Conservation (phyloP, 2,797 vertebrate species). For the Neoniphon sammara region DNA sequence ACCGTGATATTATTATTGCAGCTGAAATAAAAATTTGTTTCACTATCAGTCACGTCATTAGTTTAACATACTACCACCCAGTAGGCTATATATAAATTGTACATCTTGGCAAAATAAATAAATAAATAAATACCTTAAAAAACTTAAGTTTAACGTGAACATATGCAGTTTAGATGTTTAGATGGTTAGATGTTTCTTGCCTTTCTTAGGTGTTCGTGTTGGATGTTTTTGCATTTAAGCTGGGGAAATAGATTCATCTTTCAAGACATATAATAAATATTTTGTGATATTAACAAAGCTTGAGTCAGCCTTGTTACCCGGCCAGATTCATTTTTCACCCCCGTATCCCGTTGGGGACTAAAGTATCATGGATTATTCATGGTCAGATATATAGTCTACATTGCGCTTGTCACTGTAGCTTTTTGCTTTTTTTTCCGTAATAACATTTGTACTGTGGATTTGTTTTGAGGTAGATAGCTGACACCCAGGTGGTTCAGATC, state of each 20-base stretch:
- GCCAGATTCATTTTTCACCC: slow-evolving; percentile 58
- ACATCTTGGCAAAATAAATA: neutral
- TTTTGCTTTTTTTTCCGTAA: neutral
- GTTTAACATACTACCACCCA: no score
- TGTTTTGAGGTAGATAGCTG: slow-evolving; percentile 20
- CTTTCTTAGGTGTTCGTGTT: no score
- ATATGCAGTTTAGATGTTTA: slow-evolving; percentile 24
- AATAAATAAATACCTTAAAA: no score
- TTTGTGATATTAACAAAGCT: slow-evolving; percentile 65
- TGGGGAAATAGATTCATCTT: slow-evolving; percentile 67
- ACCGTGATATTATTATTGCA: neutral
- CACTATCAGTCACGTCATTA: no score
- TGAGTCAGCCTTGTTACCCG: slow-evolving; percentile 54
- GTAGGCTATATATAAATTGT: neutral
- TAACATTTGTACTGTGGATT: slow-evolving; percentile 20
- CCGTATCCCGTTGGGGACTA: slow-evolving; percentile 49
- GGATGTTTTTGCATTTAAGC: slow-evolving; percentile 31
- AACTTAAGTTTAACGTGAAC: no score
- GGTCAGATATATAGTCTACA: slow-evolving; percentile 37
- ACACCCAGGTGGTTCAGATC: neutral
- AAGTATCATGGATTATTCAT: slow-evolving; percentile 68
- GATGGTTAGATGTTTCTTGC: neutral
- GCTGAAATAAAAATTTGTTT: neutral
- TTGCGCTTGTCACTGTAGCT: slow-evolving; percentile 40
- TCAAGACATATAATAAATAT: slow-evolving; percentile 71